Percentiles rank a stretch among this genome's conserved stretches.
These are phyloP conservation scores for Platichthys stellatus DNA, from an alignment of 2,113 vertebrate species.

Conservation along the genomic window DNA sequence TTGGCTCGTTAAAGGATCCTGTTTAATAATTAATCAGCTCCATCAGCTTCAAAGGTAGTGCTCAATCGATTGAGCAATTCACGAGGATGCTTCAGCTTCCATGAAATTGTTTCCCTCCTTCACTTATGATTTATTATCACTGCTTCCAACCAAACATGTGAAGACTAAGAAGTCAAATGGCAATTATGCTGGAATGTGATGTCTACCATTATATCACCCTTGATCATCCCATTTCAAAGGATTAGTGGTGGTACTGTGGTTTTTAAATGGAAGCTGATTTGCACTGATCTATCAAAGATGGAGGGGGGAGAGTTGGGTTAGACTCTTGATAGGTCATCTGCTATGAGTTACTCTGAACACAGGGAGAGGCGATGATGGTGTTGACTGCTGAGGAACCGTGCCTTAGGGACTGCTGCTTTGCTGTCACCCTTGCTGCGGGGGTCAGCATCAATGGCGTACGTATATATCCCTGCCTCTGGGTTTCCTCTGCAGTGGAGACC, in stretches of 20 bases:
- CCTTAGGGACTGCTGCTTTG: slow-evolving; percentile 33
- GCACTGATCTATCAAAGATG: slow-evolving; percentile 30
- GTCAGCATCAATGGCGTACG: slow-evolving; percentile 43
- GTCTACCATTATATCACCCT: slow-evolving; percentile 9
- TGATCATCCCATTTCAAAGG: slow-evolving; percentile 47
- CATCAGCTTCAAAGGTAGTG: slow-evolving; percentile 70
- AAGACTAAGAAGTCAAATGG: slow-evolving; percentile 49
- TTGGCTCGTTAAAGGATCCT: slow-evolving; percentile 69
- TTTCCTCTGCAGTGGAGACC: slow-evolving; percentile 33
- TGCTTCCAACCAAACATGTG: slow-evolving; percentile 36
- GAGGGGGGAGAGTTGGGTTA: slow-evolving; percentile 9
- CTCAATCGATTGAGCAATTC: slow-evolving; percentile 62
- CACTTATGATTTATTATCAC: slow-evolving; percentile 44
- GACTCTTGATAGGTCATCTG: slow-evolving; percentile 32
- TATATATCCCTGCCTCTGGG: slow-evolving; percentile 44
- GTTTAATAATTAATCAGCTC: slow-evolving; percentile 77
- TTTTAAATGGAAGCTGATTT: slow-evolving; percentile 45
- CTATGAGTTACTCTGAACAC: slow-evolving; percentile 7
- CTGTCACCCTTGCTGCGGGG: slow-evolving; percentile 35
- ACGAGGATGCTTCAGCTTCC: slow-evolving; percentile 41
- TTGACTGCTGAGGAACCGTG: slow-evolving; percentile 19
- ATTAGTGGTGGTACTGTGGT: neutral
- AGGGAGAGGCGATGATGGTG: slow-evolving; percentile 17
- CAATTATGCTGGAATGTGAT: slow-evolving; percentile 40
- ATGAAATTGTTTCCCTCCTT: slow-evolving; percentile 44